phyloP scores from a whole-genome alignment of 2,113 vertebrate species.

The Tachysurus vachellii region DNA sequence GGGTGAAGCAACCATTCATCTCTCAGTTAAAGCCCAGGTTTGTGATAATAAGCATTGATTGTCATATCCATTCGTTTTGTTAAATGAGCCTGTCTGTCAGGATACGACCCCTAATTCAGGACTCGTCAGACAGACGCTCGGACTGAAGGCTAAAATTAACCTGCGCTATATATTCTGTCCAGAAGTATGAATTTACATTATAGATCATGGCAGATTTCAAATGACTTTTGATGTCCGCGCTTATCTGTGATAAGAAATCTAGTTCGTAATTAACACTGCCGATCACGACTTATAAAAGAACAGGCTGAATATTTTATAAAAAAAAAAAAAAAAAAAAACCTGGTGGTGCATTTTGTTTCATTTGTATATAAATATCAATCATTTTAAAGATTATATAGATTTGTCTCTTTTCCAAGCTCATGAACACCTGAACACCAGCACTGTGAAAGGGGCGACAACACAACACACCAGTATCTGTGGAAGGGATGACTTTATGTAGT shows the following conservation, averaged over 20 bases:
- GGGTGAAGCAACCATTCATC: conserved; percentile 8
- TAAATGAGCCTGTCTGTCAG: conserved; percentile 12
- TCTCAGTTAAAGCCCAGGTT: background rate
- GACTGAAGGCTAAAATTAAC: conserved; percentile 16
- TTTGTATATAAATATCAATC: background rate
- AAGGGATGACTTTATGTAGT: background rate
- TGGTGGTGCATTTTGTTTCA: background rate
- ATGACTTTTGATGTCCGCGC: background rate
- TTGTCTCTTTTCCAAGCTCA: background rate
- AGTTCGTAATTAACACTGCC: background rate
- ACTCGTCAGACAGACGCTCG: background rate
- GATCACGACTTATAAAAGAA: background rate
- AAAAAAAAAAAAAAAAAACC: background rate
- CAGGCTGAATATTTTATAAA: background rate
- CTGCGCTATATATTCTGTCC: background rate
- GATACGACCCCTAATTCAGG: conserved; percentile 10
- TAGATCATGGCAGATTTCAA: background rate
- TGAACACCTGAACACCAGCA: background rate
- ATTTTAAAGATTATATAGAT: background rate
- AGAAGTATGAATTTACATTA: conserved; percentile 5
- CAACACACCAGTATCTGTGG: background rate
- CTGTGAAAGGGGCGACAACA: no score
- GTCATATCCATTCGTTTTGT: background rate
- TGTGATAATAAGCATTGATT: conserved; percentile 13
- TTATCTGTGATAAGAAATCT: conserved; percentile 5